These are phyloP conservation scores for Terrapene triunguis DNA, from an alignment of 2,113 vertebrate species.

Conservation along the genomic window DNA sequence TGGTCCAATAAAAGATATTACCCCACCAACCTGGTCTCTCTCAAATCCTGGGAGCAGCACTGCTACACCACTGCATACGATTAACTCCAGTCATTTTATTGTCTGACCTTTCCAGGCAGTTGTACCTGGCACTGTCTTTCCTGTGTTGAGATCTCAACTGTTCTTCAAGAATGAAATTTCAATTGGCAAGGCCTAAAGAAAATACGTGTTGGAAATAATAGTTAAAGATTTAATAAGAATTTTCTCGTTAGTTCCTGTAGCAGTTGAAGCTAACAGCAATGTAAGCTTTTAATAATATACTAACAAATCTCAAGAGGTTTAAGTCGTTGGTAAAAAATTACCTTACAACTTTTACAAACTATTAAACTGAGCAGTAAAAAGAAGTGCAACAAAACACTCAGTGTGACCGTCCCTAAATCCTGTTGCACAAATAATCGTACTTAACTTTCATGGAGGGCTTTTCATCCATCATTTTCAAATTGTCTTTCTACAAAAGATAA, in stretches of 20 bases:
- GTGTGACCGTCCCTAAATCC: background rate
- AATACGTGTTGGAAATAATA: background rate
- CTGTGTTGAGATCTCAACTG: rapidly evolving
- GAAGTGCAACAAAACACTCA: background rate
- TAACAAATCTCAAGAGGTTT: background rate
- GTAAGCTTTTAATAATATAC: rapidly evolving
- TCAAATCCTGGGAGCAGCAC: background rate
- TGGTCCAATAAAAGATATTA: background rate
- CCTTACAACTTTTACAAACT: background rate
- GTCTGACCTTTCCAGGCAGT: background rate
- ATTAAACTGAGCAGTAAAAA: background rate
- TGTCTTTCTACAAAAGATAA: background rate
- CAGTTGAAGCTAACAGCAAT: background rate
- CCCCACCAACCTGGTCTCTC: background rate
- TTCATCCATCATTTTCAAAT: background rate
- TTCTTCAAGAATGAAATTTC: background rate
- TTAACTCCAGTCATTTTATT: background rate
- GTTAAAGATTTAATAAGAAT: background rate
- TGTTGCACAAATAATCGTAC: background rate
- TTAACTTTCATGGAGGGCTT: background rate
- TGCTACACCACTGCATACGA: background rate
- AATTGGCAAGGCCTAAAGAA: background rate
- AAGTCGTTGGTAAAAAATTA: background rate
- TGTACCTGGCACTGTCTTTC: rapidly evolving
- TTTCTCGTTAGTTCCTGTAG: background rate